These are phyloP conservation scores for Bradypodion ventrale DNA, from an alignment of 2,797 vertebrate genomes.

Conservation along the genomic window DNA sequence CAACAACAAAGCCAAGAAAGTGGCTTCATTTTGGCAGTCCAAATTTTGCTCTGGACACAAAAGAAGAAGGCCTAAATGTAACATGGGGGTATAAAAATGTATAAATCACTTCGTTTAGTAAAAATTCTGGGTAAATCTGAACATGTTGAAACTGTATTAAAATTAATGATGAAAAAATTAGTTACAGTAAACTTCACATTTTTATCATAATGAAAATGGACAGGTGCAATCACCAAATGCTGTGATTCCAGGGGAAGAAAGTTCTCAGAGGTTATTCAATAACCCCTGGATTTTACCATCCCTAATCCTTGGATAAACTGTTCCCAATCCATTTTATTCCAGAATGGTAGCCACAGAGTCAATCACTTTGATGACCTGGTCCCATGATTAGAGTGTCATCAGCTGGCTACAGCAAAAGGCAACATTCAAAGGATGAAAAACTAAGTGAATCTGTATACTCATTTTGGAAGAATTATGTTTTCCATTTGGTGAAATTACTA, in stretches of 20 bases:
- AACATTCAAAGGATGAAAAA: background rate
- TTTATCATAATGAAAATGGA: too few species aligned
- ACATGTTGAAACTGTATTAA: too few species aligned
- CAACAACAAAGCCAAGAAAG: too few species aligned
- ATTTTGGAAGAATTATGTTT: constrained; percentile 20
- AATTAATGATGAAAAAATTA: background rate
- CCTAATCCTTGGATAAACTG: background rate
- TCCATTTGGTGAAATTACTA: constrained; percentile 24
- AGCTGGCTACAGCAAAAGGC: constrained; percentile 2
- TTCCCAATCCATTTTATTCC: background rate
- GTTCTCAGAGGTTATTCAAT: background rate
- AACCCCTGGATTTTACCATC: background rate
- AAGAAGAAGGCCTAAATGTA: background rate
- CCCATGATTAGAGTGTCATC: background rate
- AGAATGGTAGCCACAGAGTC: background rate
- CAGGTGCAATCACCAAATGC: background rate
- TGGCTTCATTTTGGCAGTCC: too few species aligned
- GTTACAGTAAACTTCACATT: background rate
- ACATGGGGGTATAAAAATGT: background rate
- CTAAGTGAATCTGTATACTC: background rate
- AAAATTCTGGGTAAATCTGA: background rate
- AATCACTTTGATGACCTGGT: background rate
- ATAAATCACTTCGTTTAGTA: background rate
- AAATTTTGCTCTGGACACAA: too few species aligned
- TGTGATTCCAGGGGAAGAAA: background rate